Percentiles rank a stretch among this genome's conserved stretches.
These are phyloP conservation scores for Neomorphus geoffroyi DNA, from an alignment of 2,797 vertebrate genomes.

Conservation along the genomic window DNA sequence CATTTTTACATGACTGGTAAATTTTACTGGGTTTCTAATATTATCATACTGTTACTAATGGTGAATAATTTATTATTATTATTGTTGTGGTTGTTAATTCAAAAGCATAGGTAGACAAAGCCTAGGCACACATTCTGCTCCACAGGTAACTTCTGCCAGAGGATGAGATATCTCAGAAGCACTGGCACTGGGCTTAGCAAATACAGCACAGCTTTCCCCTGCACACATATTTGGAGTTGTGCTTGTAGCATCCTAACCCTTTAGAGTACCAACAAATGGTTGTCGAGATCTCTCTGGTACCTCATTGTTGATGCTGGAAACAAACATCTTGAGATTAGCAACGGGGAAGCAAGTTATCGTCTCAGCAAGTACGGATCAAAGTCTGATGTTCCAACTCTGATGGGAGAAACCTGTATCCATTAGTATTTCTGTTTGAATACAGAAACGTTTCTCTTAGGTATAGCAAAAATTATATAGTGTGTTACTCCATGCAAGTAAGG, in stretches of 20 bases:
- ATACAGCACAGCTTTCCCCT: neutral
- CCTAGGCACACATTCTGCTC: no score
- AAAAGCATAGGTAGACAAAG: neutral
- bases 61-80: neutral
- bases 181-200: neutral
- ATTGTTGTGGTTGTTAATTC: neutral
- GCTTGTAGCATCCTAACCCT: neutral
- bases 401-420: neutral
- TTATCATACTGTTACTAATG: neutral
- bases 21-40: neutral
- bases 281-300: neutral
- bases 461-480: neutral
- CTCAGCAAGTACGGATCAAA: neutral
- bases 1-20: neutral
- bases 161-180: neutral
- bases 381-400: neutral
- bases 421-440: neutral
- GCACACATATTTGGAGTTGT: neutral
- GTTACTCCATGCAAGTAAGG: neutral
- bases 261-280: neutral
- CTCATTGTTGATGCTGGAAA: accelerated
- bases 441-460: neutral
- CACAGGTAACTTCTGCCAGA: neutral
- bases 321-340: neutral
- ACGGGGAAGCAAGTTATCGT: neutral